Evolutionary conservation across 2,113 vertebrate genomes (phyloP), one percentile per base, ranked within the genome.

Genomic region (Isichthys henryi): DNA sequence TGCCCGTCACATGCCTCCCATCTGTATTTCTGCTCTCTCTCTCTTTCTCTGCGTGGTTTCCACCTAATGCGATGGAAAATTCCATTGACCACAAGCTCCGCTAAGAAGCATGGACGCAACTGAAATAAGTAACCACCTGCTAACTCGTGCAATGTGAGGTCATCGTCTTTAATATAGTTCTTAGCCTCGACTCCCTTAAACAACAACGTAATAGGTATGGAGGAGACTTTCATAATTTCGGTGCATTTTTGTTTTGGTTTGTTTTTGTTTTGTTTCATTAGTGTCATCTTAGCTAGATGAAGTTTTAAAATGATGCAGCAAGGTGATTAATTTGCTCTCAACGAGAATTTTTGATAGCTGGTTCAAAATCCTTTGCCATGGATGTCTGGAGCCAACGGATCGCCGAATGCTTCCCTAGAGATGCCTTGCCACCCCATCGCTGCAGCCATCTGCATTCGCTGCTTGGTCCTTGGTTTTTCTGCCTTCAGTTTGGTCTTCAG

Each of bases 1-100:
- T 56, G 50, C 35, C 27, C 48, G n/a, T 52, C 56, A 86, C 83
- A 87, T 70, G 85, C 50, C 62, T 86, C 17, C 23, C 85, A 90
- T 87, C 66, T 90, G 87, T 88, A 46, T 62, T 45, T 27, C 39
- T 10, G 2, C 53, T 88, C 62, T 88, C 31, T 88, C 31, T 50
- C 5, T 45, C 62, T 82, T 46, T 74, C 49, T 10, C 23, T 58
- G 15, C 23, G 43, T 23, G n/a, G 39, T 90, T 87, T 31, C 27
- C 45, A 56, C 10, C n/a, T 6, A 86, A 46, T 17, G 48, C 85
- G 11, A 39, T 87, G 85, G 85, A 90, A 87, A 87, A 87, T 90
- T 88, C 87, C 90, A 88, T 35, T 48, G 45, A 58, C 87, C 43
- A 13, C 48, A 17, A n/a, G 31, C 87, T 86, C 17, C 27, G 13